Base-by-base conservation (phyloP, 37 sponge, comb jelly and placozoan species). In the Chondrilla cf. caribensis region DNA sequence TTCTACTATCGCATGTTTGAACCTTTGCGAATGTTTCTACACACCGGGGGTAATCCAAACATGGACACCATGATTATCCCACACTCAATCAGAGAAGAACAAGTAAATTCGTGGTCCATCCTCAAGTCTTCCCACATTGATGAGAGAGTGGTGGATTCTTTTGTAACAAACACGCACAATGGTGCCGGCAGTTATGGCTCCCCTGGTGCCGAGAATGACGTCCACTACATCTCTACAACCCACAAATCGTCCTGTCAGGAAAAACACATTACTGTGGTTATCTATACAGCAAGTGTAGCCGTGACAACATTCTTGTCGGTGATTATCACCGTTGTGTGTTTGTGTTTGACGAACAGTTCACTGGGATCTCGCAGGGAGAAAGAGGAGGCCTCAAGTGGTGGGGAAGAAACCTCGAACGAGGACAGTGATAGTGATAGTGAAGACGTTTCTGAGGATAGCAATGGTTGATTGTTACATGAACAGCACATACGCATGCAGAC, bases 231-330 rank as follows among this genome's bases (percentile, higher is more conserved):
- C 29, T 29, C 25, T 19, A n/a, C 25, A 28, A 62, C 25, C 6
- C 25, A 29, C 25, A 6, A 28, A 15, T 62, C 64, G 6, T 15
- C 8, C 6, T 62, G 64, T 28, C 44, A 4, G 24, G n/a, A 40
- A 24, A 73, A 73, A 38, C 43, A 73, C 76, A 73, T 73, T 25
- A 73, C 76, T 5, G 25, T 40, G 15, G 41, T 37, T 19, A 73
- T 73, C 8, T 39, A 39, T 42, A 0, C 40, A 24, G 4, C 42
- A 40, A 73, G 76, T 73, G 1, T 73, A 17, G 76, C 43, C 14
- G 76, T 42, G 44, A 42, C 76, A 42, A 43, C 43, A 6, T 2
- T 42, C 2, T 4, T 40, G 2, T 39, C 76, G 21, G 43, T 39
- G 21, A 0, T 73, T 15, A 1, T 73, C 1, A 38, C 76, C 6